These are phyloP conservation scores for Phymatocera aterrima DNA, from an alignment of 2,888 invertebrate species.

Conservation along the genomic window DNA sequence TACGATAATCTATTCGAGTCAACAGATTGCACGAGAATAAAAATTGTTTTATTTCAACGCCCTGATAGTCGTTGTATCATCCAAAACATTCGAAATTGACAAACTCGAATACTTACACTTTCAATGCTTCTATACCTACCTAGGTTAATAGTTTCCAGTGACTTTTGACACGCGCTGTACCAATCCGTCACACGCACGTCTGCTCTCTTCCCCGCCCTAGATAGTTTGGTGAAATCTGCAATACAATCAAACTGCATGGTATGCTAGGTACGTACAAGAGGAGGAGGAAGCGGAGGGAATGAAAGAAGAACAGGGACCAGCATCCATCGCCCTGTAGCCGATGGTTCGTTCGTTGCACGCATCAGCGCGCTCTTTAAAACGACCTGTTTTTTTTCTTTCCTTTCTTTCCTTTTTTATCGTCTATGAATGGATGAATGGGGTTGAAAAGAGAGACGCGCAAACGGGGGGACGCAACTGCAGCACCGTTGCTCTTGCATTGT, in stretches of 20 bases:
- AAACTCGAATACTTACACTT: not conserved
- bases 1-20: conserved; percentile 1
- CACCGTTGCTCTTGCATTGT: conserved; percentile 63
- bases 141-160: conserved; percentile 13
- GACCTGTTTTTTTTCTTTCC: conserved; percentile 66
- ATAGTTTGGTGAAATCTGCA: conserved; percentile 35
- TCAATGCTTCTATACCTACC: not conserved
- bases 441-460: conserved; percentile 48
- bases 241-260: conserved; percentile 28
- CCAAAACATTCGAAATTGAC: not conserved
- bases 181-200: conserved; percentile 66
- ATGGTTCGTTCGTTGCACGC: conserved; percentile 60
- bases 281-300: conserved; percentile 4
- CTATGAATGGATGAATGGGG: conserved; percentile 63
- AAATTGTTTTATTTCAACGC: too few species aligned
- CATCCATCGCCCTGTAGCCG: conserved; percentile 28
- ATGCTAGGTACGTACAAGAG: not conserved
- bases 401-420: conserved; percentile 53
- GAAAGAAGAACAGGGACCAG: conserved; percentile 32
- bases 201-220: not conserved
- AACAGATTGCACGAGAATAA: not conserved
- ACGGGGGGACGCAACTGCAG: conserved; percentile 51
- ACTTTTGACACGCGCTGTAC: conserved; percentile 53
- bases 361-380: conserved; percentile 71
- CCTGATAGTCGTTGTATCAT: not conserved